These are phyloP conservation scores for Theodoxus fluviatilis DNA, from an alignment of 2,888 invertebrate species.

Conservation along the genomic window DNA sequence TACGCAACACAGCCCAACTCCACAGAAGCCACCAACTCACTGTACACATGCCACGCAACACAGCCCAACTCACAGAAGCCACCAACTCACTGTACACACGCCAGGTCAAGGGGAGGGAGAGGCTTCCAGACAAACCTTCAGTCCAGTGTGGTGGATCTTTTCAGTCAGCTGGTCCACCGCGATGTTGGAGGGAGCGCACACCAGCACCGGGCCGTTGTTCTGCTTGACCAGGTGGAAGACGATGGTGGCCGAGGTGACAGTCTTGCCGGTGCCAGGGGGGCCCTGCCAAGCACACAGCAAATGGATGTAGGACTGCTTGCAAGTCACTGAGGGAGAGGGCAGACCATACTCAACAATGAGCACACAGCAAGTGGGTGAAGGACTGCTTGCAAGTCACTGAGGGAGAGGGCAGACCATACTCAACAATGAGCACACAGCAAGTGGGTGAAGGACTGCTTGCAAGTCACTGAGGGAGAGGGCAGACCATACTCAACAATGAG, in stretches of 20 bases:
- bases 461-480: no score
- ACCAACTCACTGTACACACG: no score
- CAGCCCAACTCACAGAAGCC: no score
- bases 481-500: no score
- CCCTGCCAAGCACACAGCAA: conserved; percentile 65
- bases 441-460: no score
- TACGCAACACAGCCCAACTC: no score
- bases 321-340: background rate
- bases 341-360: background rate
- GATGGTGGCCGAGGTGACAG: conserved; percentile 98
- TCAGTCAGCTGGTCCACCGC: conserved; percentile 99
- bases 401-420: no score
- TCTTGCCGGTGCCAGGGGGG: conserved; percentile 97
- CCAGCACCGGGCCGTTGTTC: conserved; percentile 87
- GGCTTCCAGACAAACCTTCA: conserved; percentile 79
- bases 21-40: no score
- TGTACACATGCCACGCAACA: no score
- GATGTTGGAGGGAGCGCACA: conserved; percentile 98
- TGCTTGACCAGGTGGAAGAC: conserved; percentile 97
- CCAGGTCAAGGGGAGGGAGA: no score
- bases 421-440: no score
- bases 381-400: background rate
- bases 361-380: background rate
- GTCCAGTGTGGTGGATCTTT: conserved; percentile 95
- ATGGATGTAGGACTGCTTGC: background rate